Evolutionary conservation across 2,797 vertebrate species (phyloP), one percentile per base, ranked within the genome.

Genomic region (Cossypha caffra): DNA sequence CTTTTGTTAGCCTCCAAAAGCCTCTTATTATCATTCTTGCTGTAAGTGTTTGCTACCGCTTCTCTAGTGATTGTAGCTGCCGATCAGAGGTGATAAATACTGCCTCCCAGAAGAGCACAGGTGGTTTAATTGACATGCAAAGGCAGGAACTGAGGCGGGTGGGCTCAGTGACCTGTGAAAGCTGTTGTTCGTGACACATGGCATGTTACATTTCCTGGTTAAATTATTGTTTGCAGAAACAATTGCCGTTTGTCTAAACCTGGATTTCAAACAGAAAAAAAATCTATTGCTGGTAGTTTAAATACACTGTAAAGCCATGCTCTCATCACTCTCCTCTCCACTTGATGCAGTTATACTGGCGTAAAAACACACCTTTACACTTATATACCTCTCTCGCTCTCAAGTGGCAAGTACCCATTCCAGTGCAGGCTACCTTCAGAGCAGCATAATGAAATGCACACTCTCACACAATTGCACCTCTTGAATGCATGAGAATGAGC

Each of bases 61-160:
- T 96, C 93, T 95, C 93, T 89, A 92, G 94, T 94, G 94, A 95
- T 96, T 88, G 67, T 93, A 98, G 97, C 97, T 97, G 96, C 88
- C 97, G 95, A 97, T 97, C 96, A 97, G 78, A 92, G 72, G 81
- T 97, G 96, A 97, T 97, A 98, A 98, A 97, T 89, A 85, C 76
- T 62, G 16, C 47, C 59, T 97, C 96, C 55, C 8, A 47, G 67
- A 96, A 94, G 94, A 94, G 47, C 58, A 50, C 50, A 93, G 84
- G 89, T 93, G 91, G 93, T 95, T 93, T 97, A 97, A 98, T 97
- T 90, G 94, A 95, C 45, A 52, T 59, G 58, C 4, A 5, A 76
- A 50, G 40, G 16, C 29, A 90, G 68, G 66, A 79, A 38, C 59
- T 33, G 43, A 45, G 71, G 72, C 1, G 1, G 26, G 25, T 93